Conservation (phyloP, 2,113 vertebrate genomes). For the Saguinus imperator region DNA sequence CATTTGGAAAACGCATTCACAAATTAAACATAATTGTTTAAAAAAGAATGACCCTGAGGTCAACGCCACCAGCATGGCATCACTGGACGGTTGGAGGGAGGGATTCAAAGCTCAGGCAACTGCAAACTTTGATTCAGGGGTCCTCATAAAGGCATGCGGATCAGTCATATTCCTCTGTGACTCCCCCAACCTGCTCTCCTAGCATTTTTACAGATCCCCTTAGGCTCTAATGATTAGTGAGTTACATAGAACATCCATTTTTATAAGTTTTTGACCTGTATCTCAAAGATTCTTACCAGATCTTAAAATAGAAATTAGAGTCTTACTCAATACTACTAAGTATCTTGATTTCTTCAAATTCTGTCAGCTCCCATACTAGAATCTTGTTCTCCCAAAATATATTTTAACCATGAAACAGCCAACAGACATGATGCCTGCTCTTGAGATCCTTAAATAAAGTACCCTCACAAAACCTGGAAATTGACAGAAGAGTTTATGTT, state of each 20-base stretch:
- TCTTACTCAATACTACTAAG: not conserved
- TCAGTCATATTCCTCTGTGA: conserved; percentile 54
- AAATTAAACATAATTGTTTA: conserved; percentile 76
- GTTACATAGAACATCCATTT: not conserved
- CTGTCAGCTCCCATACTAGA: not conserved
- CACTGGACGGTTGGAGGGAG: conserved; percentile 6
- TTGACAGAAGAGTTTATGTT: not conserved
- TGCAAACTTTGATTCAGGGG: conserved; percentile 58
- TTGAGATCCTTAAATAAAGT: conserved; percentile 28
- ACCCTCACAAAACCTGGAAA: not conserved
- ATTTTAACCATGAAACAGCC: not conserved
- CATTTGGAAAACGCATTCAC: conserved; percentile 68
- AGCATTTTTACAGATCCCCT: conserved; percentile 33
- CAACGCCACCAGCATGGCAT: conserved; percentile 29
- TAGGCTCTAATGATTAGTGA: conserved; percentile 47
- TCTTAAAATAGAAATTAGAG: not conserved
- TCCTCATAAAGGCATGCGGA: conserved; percentile 62
- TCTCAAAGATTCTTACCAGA: conserved; percentile 38
- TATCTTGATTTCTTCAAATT: not conserved
- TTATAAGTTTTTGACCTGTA: conserved; percentile 1
- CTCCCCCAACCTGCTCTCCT: not conserved
- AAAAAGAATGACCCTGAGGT: conserved; percentile 61
- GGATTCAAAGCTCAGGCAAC: conserved; percentile 61
- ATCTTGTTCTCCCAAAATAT: conserved; percentile 28
- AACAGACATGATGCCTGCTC: not conserved